Evolutionary conservation across 2,113 vertebrate genomes (phyloP).

Genomic region (Trematocara stigmaticum): DNA sequence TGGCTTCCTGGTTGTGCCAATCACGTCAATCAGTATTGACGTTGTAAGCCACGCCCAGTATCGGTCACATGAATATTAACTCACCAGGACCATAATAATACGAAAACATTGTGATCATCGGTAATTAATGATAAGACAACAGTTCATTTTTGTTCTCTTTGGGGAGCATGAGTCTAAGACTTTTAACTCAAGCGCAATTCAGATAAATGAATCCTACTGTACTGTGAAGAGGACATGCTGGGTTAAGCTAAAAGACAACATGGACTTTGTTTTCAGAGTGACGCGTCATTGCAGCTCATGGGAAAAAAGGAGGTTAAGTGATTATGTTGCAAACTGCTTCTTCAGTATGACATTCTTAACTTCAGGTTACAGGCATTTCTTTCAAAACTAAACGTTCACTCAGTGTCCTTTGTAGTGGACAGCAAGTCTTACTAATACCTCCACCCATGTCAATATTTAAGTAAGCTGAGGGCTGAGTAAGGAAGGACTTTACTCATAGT

Average conservation of each 20-base stretch:
- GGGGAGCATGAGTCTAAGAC: background rate
- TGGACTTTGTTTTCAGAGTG: background rate
- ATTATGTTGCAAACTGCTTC: background rate
- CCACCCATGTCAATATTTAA: background rate
- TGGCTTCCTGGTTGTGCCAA: slow-evolving; percentile 34
- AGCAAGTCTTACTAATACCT: background rate
- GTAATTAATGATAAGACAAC: background rate
- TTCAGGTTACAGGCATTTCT: background rate
- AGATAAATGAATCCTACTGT: background rate
- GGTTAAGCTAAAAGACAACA: background rate
- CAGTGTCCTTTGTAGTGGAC: background rate
- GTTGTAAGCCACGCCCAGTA: slow-evolving; percentile 10
- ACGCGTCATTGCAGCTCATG: background rate
- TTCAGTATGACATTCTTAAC: background rate
- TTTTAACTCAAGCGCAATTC: background rate
- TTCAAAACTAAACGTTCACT: background rate
- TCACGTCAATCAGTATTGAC: slow-evolving; percentile 29
- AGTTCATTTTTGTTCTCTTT: background rate
- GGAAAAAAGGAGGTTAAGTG: rapidly evolving
- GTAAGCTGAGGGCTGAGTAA: background rate
- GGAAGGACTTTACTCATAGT: background rate
- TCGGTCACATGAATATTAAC: slow-evolving; percentile 18
- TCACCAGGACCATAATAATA: background rate
- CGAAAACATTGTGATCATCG: background rate
- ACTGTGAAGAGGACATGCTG: background rate